Percentiles rank a stretch among this genome's conserved stretches.
Conservation (phyloP, 2,797 vertebrate genomes). For the Eulemur rubriventer region DNA sequence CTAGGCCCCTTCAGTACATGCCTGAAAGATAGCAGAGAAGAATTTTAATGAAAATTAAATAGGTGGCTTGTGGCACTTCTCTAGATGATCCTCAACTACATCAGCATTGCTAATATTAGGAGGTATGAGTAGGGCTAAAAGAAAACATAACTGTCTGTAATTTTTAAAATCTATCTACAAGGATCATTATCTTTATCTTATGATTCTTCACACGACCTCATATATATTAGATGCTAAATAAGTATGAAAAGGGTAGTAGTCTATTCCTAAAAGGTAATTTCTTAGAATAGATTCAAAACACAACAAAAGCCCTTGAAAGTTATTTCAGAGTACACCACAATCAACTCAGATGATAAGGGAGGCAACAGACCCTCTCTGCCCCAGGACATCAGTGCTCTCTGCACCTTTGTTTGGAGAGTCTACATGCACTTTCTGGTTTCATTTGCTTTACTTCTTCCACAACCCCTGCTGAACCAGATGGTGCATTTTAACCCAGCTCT, state of each 20-base stretch:
- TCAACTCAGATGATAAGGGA: background rate
- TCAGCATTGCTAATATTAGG: background rate
- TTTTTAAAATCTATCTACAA: background rate
- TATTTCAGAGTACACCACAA: background rate
- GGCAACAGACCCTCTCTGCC: background rate
- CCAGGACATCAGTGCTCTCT: accelerated
- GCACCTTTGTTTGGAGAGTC: too few species aligned
- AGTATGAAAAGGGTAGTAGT: background rate
- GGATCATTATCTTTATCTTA: background rate
- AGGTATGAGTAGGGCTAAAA: background rate
- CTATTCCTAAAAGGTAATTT: background rate
- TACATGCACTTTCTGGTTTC: background rate
- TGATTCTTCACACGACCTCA: background rate
- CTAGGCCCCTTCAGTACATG: background rate
- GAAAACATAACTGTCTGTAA: background rate
- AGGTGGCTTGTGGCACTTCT: background rate
- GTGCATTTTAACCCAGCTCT: background rate
- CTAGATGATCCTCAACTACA: background rate
- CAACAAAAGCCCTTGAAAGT: background rate
- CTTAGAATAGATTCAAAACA: background rate
- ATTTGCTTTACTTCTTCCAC: background rate
- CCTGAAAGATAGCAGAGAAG: background rate
- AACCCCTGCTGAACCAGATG: background rate
- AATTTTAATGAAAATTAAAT: constrained; percentile 23
- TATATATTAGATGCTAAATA: background rate